Conservation (phyloP, 2,888 invertebrate genomes). For the Drepanosiphum platanoidis region DNA sequence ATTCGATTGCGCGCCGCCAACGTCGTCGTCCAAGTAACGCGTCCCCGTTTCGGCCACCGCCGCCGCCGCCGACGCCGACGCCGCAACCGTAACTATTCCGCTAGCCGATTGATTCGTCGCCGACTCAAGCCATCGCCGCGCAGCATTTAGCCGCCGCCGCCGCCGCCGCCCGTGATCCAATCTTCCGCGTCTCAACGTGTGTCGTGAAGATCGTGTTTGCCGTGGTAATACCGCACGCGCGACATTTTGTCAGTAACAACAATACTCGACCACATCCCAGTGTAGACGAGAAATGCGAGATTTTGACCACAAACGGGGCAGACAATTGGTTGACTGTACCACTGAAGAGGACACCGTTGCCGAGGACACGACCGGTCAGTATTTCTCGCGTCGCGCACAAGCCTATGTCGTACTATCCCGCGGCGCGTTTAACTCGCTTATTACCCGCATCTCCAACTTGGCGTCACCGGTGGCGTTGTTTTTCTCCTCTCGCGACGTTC, state of each 20-base stretch:
- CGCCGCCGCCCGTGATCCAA: too few species aligned
- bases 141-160: background rate
- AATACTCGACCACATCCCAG: slow-evolving; percentile 5
- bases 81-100: background rate
- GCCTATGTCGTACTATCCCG: too few species aligned
- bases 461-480: too few species aligned
- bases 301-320: slow-evolving; percentile 61
- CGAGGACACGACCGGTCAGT: slow-evolving; percentile 48
- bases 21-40: too few species aligned
- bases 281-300: slow-evolving; percentile 61
- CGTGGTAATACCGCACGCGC: slow-evolving; percentile 18
- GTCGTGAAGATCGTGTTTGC: background rate
- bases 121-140: background rate
- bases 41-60: background rate
- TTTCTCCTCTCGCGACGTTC: too few species aligned
- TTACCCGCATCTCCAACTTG: too few species aligned
- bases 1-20: too few species aligned
- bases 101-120: background rate
- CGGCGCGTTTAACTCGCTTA: too few species aligned
- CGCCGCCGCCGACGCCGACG: background rate
- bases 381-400: background rate
- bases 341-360: slow-evolving; percentile 57
- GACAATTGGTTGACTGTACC: slow-evolving; percentile 62
- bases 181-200: background rate
- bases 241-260: background rate